Evolutionary conservation across 2,797 vertebrate species (phyloP).

Genomic region (Pachyuromys duprasi): DNA sequence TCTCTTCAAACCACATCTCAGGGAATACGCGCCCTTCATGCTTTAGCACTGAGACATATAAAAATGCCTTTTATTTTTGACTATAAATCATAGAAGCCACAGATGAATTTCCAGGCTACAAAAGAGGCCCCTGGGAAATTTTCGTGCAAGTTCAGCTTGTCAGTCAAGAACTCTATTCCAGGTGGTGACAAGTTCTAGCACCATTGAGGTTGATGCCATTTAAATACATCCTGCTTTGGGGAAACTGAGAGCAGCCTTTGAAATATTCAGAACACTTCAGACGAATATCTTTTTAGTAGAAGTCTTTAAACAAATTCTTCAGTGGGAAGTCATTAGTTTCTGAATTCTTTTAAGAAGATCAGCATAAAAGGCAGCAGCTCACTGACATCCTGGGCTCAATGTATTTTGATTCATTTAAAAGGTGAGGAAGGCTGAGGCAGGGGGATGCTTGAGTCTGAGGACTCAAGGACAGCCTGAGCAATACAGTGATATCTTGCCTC

Average conservation of each 20-base stretch:
- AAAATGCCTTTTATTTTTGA: constrained; percentile 44
- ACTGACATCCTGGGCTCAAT: neutral
- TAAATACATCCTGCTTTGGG: neutral
- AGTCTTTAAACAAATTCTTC: constrained; percentile 16
- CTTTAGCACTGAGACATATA: constrained; percentile 30
- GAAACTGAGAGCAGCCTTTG: neutral
- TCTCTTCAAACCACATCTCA: neutral
- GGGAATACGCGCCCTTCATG: neutral
- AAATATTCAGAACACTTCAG: constrained; percentile 16
- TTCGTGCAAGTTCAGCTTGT: constrained; percentile 34
- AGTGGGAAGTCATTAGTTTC: neutral
- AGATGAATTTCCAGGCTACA: neutral
- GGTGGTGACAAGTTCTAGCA: constrained; percentile 35
- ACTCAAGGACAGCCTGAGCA: neutral
- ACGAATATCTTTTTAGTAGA: neutral
- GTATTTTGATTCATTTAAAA: neutral
- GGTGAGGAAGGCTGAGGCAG: neutral
- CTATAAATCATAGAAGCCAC: neutral
- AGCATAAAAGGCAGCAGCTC: neutral
- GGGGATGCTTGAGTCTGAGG: neutral
- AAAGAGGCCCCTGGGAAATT: constrained; percentile 35
- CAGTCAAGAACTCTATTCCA: constrained; percentile 36
- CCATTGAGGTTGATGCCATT: neutral
- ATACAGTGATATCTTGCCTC: neutral
- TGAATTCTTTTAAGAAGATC: neutral